phyloP scores from a whole-genome alignment of 1,140 invertebrate species.

The Saxidomus purpurata region DNA sequence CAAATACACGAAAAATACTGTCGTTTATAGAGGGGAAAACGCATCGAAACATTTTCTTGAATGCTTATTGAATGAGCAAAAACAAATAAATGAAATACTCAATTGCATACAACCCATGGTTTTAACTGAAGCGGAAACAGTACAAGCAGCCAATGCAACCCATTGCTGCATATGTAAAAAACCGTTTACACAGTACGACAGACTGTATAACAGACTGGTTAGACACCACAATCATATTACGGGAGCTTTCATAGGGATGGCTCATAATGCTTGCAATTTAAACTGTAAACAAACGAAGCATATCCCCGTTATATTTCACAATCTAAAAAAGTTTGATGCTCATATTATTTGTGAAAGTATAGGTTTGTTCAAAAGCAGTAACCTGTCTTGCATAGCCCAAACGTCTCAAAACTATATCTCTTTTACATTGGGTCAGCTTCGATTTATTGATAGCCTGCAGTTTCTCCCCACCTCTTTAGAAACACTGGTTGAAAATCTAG shows the following conservation, averaged over 20 bases:
- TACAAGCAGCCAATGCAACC: too few relatives aligned
- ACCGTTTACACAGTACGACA: background rate
- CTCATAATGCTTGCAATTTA: slow-evolving; percentile 44
- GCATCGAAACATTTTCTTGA: background rate
- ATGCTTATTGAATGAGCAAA: too few relatives aligned
- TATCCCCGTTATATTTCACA: slow-evolving; percentile 85
- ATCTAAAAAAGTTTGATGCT: slow-evolving; percentile 83
- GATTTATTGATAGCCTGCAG: slow-evolving; percentile 55
- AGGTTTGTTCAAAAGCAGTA: slow-evolving; percentile 67
- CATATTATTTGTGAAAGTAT: slow-evolving; percentile 82
- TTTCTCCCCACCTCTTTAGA: slow-evolving; percentile 41
- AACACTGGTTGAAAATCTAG: slow-evolving; percentile 32
- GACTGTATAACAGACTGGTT: background rate
- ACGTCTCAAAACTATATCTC: slow-evolving; percentile 82
- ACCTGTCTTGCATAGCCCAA: too few relatives aligned
- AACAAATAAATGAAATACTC: too few relatives aligned
- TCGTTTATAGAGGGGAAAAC: background rate
- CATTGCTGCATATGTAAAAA: too few relatives aligned
- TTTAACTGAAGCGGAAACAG: too few relatives aligned
- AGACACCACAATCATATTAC: slow-evolving; percentile 54
- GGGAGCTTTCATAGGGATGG: slow-evolving; percentile 21
- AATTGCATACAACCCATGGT: too few relatives aligned
- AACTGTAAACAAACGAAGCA: slow-evolving; percentile 27
- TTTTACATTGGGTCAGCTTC: slow-evolving; percentile 56
- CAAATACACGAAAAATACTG: background rate